These are phyloP conservation scores for Catocala sponsa DNA, from an alignment of 2,888 invertebrate genomes.

Conservation along the genomic window DNA sequence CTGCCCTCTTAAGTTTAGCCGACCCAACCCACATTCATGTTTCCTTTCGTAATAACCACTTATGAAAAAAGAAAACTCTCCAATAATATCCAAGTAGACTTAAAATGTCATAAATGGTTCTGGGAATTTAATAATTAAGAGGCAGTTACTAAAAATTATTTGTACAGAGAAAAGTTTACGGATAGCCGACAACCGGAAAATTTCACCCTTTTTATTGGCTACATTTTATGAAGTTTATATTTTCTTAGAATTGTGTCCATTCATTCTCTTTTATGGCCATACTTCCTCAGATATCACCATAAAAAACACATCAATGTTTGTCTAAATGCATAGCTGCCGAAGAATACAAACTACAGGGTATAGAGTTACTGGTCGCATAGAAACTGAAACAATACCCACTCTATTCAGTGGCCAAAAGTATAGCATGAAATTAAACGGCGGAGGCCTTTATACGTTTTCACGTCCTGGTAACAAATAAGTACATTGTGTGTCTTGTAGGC, in stretches of 20 bases:
- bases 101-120: slow-evolving; percentile 16
- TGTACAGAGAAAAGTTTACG: not conserved
- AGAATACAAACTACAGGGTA: not conserved
- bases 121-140: slow-evolving; percentile 11
- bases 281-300: not conserved
- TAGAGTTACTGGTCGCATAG: too few species aligned
- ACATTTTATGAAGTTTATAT: slow-evolving; percentile 4
- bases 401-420: not conserved
- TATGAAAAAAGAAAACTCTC: slow-evolving; percentile 12
- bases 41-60: slow-evolving; percentile 19
- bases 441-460: not conserved
- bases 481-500: slow-evolving; percentile 3
- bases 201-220: slow-evolving; percentile 2
- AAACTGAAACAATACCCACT: slow-evolving; percentile 4
- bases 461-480: slow-evolving; percentile 9
- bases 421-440: not conserved
- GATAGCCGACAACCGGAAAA: not conserved
- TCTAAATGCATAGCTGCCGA: not conserved
- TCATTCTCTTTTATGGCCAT: not conserved
- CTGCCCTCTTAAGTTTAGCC: slow-evolving; percentile 23
- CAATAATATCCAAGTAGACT: slow-evolving; percentile 7
- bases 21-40: slow-evolving; percentile 23
- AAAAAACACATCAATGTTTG: not conserved
- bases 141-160: not conserved
- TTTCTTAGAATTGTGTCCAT: slow-evolving; percentile 1